Conservation (phyloP, 2,113 vertebrate species). For the Paramormyrops kingsleyae region DNA sequence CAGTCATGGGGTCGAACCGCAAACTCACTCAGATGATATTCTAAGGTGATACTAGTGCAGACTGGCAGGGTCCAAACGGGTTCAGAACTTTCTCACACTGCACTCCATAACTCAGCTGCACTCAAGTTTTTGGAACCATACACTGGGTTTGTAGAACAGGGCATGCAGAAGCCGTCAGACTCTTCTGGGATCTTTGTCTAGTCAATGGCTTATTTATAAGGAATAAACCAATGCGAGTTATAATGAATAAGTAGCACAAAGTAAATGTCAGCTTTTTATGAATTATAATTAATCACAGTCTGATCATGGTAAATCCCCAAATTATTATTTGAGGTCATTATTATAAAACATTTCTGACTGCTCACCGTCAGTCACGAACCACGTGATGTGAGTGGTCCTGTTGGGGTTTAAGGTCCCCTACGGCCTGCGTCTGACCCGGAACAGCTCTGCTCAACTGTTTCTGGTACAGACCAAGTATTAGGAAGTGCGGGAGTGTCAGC, state of each 20-base stretch:
- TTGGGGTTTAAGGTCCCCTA: background rate
- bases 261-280: background rate
- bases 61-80: background rate
- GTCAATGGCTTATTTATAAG: background rate
- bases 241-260: background rate
- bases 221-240: background rate
- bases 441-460: background rate
- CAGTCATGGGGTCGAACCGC: background rate
- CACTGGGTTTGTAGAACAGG: background rate
- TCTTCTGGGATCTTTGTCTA: background rate
- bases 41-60: background rate
- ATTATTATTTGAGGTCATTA: background rate
- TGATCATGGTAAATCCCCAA: background rate
- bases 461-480: background rate
- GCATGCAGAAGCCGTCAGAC: background rate
- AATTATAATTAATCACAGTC: background rate
- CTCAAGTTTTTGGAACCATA: background rate
- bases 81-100: background rate
- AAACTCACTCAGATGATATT: background rate
- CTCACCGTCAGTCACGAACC: background rate
- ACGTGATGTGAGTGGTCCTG: background rate
- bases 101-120: background rate
- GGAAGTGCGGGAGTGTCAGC: background rate
- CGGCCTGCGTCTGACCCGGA: background rate
- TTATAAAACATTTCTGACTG: background rate